Percentiles rank a stretch among this genome's conserved stretches.
phyloP scores from a whole-genome alignment of 2,113 vertebrate species.

The Dicerorhinus sumatrensis region DNA sequence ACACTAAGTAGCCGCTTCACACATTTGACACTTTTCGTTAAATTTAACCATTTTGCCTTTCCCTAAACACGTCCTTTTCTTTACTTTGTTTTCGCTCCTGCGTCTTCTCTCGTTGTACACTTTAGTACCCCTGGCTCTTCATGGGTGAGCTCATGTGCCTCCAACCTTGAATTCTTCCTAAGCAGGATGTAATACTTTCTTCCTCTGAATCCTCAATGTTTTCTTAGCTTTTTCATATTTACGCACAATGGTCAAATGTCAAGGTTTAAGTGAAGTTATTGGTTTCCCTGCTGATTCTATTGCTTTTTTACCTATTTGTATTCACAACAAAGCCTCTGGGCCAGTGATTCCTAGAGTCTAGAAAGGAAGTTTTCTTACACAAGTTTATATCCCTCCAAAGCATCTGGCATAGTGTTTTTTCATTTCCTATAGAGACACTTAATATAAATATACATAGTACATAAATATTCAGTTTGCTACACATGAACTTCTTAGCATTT shows the following conservation, averaged over 20 bases:
- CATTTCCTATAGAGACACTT: not conserved
- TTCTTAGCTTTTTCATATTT: not conserved
- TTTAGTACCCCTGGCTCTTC: not conserved
- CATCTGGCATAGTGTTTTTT: not conserved
- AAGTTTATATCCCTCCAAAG: not conserved
- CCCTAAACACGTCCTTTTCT: not conserved
- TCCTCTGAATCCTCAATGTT: not conserved
- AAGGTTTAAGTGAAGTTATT: not conserved
- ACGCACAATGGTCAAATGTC: not conserved
- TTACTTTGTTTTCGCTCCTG: not conserved
- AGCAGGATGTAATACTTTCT: not conserved
- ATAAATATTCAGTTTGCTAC: not conserved
- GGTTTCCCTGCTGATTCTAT: not conserved
- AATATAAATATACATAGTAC: conserved; percentile 16
- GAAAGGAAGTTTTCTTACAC: not conserved
- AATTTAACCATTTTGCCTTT: not conserved
- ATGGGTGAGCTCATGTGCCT: not conserved
- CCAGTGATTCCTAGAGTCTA: not conserved
- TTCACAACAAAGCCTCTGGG: not conserved
- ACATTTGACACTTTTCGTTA: not conserved
- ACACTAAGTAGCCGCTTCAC: not conserved
- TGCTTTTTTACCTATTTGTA: not conserved
- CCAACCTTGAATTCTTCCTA: not conserved
- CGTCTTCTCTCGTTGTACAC: not conserved
- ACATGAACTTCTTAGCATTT: conserved; percentile 36